phyloP scores from a whole-genome alignment of 2,888 invertebrate species.

The Agriopis leucophaearia region DNA sequence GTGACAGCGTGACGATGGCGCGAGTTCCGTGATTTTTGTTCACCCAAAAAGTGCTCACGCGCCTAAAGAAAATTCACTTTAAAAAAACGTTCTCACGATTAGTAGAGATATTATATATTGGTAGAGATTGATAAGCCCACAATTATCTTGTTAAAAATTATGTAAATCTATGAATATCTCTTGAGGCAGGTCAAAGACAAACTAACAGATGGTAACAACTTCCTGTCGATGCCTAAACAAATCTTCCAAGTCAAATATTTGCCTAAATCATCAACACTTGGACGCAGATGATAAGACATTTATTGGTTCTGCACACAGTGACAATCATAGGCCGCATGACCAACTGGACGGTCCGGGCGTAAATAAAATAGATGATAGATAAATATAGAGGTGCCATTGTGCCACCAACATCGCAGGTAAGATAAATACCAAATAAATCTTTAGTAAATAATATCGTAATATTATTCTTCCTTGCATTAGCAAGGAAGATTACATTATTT shows the following conservation, averaged over 20 bases:
- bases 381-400: neutral
- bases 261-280: constrained; percentile 53
- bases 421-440: too few relatives aligned
- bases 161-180: constrained; percentile 4
- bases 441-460: too few relatives aligned
- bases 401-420: too few relatives aligned
- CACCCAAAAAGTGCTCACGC: too few relatives aligned
- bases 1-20: too few relatives aligned
- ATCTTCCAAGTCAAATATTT: constrained; percentile 48
- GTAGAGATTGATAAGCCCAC: neutral
- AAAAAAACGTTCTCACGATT: too few relatives aligned
- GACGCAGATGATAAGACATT: constrained; percentile 54
- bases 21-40: too few relatives aligned
- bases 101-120: too few relatives aligned
- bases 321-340: constrained; percentile 51
- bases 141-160: constrained; percentile 2
- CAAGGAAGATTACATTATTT: too few relatives aligned
- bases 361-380: constrained; percentile 1
- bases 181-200: constrained; percentile 21
- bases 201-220: constrained; percentile 31
- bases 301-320: constrained; percentile 67
- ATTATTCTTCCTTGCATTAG: too few relatives aligned
- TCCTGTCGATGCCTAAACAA: constrained; percentile 39
- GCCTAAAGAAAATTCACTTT: too few relatives aligned
- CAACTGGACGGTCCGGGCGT: constrained; percentile 9